Conservation (phyloP, 2,113 vertebrate genomes). For the Tonatia bakeri region DNA sequence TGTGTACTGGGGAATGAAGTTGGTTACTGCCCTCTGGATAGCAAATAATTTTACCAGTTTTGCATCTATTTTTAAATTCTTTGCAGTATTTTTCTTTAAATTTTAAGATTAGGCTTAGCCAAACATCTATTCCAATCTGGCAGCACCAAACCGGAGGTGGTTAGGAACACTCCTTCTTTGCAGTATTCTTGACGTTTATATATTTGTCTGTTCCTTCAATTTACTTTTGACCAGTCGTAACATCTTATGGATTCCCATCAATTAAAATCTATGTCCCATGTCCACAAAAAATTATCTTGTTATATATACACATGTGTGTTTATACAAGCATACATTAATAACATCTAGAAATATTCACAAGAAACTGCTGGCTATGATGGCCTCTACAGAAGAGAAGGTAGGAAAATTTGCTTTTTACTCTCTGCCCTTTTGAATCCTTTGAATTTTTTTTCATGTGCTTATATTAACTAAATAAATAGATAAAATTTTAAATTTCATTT, state of each 20-base stretch:
- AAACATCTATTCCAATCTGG: neutral
- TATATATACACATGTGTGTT: neutral
- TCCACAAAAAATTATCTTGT: neutral
- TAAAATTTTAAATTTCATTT: neutral
- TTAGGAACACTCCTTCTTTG: neutral
- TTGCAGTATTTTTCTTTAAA: neutral
- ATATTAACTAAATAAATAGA: neutral
- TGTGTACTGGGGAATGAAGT: neutral
- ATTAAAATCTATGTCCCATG: neutral
- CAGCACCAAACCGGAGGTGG: neutral
- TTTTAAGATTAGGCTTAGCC: neutral
- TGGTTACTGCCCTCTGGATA: neutral
- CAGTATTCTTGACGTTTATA: neutral
- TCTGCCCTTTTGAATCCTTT: neutral
- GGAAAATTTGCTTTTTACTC: neutral
- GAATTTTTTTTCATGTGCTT: neutral
- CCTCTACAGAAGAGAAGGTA: neutral
- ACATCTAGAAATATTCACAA: neutral
- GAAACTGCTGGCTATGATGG: neutral
- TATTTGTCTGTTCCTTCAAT: neutral
- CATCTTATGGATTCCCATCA: neutral
- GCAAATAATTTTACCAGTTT: neutral
- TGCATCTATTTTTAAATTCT: neutral
- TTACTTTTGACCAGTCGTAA: neutral
- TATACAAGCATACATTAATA: neutral